Evolutionary conservation across 1,140 invertebrate species (phyloP), one percentile per base, ranked within the genome.

Genomic region (Littorina saxatilis): DNA sequence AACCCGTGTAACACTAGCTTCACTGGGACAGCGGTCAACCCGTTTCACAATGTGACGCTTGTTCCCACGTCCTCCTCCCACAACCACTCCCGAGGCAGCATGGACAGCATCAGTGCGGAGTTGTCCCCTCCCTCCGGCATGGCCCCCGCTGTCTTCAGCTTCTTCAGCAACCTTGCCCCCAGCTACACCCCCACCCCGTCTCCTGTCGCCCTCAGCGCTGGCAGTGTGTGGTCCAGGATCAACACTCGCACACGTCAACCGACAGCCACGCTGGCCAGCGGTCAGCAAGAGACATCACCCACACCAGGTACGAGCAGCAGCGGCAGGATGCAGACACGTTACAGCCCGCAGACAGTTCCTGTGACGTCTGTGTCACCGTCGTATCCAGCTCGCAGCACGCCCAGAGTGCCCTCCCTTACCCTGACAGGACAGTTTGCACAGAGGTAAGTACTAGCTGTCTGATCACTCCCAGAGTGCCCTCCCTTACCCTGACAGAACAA

Each of bases 171-270:
- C 29, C 39, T 78, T 3, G n/a, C 11, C 7, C 0, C 15, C 32
- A 66, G 76, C 32, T 23, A 32, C 29, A 20, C 23, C 20, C 37
- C 63, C 9, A 27, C 32, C 23, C n/a, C 35, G 29, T 27, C 15
- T 37, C 35, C n/a, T 3, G 13, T 61, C 11, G 29, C 76, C 11
- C 39, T 78, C 15, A 78, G 17, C 15, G 32, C 55, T 15, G 76
- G 76, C 2, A 78, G 76, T 43, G 76, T 78, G 29, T 78, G 76
- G 76, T 43, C 76, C 20, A 37, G 76, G 23, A 58, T 78, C 52
- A 78, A 27, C 58, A 43, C 55, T 23, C 76, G 27, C 23, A 47
- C 50, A 27, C 52, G 15, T 75, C 47, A 50, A 11, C 4, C 27
- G 29, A 5, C 55, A 43, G 23, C 9, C 3, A 17, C 4, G 3